Evolutionary conservation across 2,113 vertebrate genomes (phyloP).

Genomic region (Crotalus helleri): DNA sequence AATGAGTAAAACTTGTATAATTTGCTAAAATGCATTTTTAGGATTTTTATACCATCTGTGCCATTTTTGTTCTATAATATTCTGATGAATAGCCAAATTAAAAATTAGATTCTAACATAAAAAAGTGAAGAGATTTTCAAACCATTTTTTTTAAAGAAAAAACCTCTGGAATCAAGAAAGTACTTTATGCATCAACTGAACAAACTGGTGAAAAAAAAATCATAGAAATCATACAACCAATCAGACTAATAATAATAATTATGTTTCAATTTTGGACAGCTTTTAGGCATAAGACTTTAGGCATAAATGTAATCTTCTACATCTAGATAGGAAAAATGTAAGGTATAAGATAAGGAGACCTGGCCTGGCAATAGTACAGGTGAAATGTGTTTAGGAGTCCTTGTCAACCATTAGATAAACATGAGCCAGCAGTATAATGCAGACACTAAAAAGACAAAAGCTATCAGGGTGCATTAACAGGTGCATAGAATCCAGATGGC

Average conservation of each 20-base stretch:
- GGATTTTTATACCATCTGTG: background rate
- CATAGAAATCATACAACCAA: background rate
- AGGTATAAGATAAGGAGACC: background rate
- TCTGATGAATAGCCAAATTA: background rate
- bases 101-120: background rate
- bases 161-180: slow-evolving; percentile 2
- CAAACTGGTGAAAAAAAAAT: background rate
- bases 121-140: background rate
- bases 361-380: background rate
- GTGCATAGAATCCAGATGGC: background rate
- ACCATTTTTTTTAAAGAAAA: background rate
- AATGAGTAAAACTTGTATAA: background rate
- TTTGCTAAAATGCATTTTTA: background rate
- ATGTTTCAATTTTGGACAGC: background rate
- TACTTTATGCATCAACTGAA: background rate
- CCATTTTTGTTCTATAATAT: background rate
- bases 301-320: background rate
- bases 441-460: background rate
- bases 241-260: background rate
- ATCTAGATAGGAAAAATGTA: background rate
- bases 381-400: background rate
- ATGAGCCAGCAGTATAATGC: background rate
- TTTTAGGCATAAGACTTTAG: background rate
- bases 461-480: background rate
- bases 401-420: background rate